Percentiles rank a stretch among this genome's conserved stretches.
These are phyloP conservation scores for Pseudolaguvia tuberculata DNA, from an alignment of 2,113 vertebrate species.

Conservation along the genomic window DNA sequence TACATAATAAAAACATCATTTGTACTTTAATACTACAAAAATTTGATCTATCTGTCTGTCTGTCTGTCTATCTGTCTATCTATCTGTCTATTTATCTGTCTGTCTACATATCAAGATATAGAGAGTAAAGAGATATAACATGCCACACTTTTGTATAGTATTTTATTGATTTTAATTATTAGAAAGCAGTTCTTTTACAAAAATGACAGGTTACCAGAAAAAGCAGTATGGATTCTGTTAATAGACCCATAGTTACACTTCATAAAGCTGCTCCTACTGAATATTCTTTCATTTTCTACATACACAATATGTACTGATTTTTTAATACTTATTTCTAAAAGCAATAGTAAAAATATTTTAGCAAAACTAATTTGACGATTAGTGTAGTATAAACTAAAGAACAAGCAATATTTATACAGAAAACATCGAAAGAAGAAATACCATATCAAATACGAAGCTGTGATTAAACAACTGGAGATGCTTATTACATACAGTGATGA, in stretches of 20 bases:
- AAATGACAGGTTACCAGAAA: conserved; percentile 30
- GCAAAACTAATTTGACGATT: not conserved
- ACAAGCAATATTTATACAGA: not conserved
- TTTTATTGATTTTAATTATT: conserved; percentile 38
- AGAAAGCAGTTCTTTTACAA: conserved; percentile 41
- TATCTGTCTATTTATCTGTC: too few species aligned
- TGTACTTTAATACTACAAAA: too few species aligned
- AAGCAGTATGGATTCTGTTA: conserved; percentile 24
- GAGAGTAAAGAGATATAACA: not conserved
- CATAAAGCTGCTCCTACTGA: conserved; percentile 7
- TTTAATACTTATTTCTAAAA: not conserved
- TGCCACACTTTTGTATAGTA: not conserved
- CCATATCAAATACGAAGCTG: conserved; percentile 2
- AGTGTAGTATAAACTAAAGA: not conserved
- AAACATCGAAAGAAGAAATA: not conserved
- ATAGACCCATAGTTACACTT: conserved; percentile 45
- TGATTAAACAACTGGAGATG: not conserved
- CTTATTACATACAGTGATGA: conserved; percentile 15
- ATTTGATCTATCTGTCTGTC: too few species aligned
- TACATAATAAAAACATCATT: too few species aligned
- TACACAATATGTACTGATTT: not conserved
- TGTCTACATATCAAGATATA: too few species aligned
- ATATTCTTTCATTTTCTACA: not conserved
- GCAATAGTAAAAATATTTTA: not conserved
- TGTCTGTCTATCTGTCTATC: too few species aligned